A percentile compares a stretch with the other conserved stretches of the same genome.
These are phyloP conservation scores for Acanthurus tractus DNA, from an alignment of 2,797 vertebrate genomes.

Conservation along the genomic window DNA sequence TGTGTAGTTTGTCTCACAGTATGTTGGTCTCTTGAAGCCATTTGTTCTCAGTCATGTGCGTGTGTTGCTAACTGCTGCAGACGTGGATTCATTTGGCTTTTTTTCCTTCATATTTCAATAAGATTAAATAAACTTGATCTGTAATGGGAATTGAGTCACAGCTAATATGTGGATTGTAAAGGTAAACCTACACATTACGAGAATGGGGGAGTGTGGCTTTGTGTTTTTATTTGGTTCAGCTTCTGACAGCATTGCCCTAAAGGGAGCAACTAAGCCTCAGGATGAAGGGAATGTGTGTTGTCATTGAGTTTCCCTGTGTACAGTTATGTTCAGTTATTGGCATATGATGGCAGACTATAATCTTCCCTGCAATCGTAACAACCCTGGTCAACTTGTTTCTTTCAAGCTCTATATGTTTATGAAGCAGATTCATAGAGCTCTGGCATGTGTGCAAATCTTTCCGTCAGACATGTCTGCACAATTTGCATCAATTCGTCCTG, in stretches of 20 bases:
- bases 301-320: neutral
- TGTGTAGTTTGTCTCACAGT: slow-evolving; percentile 36
- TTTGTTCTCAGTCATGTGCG: slow-evolving; percentile 23
- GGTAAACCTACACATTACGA: neutral
- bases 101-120: neutral
- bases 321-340: neutral
- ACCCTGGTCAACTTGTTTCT: neutral
- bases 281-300: neutral
- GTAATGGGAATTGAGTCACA: neutral
- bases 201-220: neutral
- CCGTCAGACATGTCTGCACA: neutral
- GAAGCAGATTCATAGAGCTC: neutral
- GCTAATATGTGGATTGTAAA: no score
- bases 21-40: slow-evolving; percentile 29
- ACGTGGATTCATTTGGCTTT: neutral
- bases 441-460: neutral
- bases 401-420: neutral
- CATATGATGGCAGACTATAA: neutral
- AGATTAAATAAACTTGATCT: no score
- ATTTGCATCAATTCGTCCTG: neutral
- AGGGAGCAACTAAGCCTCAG: neutral
- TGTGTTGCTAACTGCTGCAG: neutral
- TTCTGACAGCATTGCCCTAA: slow-evolving; percentile 1
- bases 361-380: neutral
- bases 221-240: slow-evolving; percentile 4